These are phyloP conservation scores for Zaprionus camerounensis DNA, from an alignment of 1,140 invertebrate species.

Conservation along the genomic window DNA sequence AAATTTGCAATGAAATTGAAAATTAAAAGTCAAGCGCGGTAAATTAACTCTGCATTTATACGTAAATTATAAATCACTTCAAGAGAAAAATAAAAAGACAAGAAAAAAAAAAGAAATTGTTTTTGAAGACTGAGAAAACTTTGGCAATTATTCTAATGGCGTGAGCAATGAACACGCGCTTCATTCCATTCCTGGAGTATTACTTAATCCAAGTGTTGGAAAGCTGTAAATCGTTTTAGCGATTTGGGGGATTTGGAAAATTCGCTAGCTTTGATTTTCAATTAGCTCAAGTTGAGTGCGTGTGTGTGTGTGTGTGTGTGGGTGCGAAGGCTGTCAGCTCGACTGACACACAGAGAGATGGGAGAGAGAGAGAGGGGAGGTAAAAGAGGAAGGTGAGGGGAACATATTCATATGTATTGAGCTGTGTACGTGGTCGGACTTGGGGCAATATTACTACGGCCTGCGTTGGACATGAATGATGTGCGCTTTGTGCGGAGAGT, in stretches of 20 bases:
- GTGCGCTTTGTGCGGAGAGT: slow-evolving; percentile 70
- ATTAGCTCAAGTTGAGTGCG: slow-evolving; percentile 76
- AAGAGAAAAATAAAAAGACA: no score
- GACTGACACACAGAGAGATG: slow-evolving; percentile 25
- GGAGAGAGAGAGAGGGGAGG: slow-evolving; percentile 17
- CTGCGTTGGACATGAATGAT: slow-evolving; percentile 79
- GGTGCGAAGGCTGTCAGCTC: slow-evolving; percentile 48
- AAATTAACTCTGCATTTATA: neutral
- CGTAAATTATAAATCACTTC: neutral
- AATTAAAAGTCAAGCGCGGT: slow-evolving; percentile 4
- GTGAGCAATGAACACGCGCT: neutral
- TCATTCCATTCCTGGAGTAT: neutral
- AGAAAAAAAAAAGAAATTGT: no score
- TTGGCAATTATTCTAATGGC: neutral
- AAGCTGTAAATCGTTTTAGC: slow-evolving; percentile 3
- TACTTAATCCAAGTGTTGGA: neutral
- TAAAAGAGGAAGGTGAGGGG: neutral
- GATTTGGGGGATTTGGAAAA: slow-evolving; percentile 15
- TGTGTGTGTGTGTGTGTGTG: slow-evolving; percentile 50
- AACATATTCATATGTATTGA: slow-evolving; percentile 46
- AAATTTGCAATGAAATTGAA: slow-evolving; percentile 3
- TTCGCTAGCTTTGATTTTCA: slow-evolving; percentile 76
- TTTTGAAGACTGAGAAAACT: neutral
- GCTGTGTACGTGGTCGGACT: slow-evolving; percentile 55
- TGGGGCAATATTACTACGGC: slow-evolving; percentile 75